Evolutionary conservation across 1,140 invertebrate species (phyloP).

Genomic region (Epicauta chinensis): DNA sequence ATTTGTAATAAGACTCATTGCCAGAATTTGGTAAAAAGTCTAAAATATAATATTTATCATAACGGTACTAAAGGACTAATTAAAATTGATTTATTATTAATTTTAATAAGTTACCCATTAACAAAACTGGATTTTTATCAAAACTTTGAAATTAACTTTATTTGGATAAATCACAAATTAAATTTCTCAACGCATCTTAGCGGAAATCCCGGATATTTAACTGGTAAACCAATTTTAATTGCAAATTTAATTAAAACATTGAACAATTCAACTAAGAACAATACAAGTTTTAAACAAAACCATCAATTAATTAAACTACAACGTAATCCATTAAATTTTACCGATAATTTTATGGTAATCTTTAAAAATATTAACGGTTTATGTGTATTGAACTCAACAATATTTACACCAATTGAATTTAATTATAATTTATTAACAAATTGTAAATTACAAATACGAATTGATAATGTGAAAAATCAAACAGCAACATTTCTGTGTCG

Average conservation of each 20-base stretch:
- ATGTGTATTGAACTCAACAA: conserved; percentile 39
- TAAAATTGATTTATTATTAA: conserved; percentile 42
- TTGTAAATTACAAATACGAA: conserved; percentile 36
- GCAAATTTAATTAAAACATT: conserved; percentile 36
- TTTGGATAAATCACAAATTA: conserved; percentile 43
- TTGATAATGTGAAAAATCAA: conserved; percentile 32
- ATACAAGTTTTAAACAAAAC: conserved; percentile 19
- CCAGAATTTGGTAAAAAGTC: conserved; percentile 41
- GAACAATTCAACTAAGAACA: conserved; percentile 14
- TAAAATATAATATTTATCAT: conserved; percentile 50
- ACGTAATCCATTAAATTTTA: conserved; percentile 30
- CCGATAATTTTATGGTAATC: conserved; percentile 43
- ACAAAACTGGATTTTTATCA: conserved; percentile 42
- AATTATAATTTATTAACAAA: conserved; percentile 46
- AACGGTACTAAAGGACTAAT: conserved; percentile 52
- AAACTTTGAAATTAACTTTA: conserved; percentile 46
- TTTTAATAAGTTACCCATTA: conserved; percentile 39
- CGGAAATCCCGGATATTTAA: conserved; percentile 63
- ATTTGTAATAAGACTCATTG: conserved; percentile 4
- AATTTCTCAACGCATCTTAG: conserved; percentile 46
- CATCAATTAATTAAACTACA: conserved; percentile 29
- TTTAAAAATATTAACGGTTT: conserved; percentile 40
- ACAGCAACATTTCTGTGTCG: conserved; percentile 44
- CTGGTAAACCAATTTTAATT: conserved; percentile 55
- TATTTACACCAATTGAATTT: conserved; percentile 43